phyloP scores from a whole-genome alignment of 2,113 vertebrate species.

The Tylochromis polylepis region DNA sequence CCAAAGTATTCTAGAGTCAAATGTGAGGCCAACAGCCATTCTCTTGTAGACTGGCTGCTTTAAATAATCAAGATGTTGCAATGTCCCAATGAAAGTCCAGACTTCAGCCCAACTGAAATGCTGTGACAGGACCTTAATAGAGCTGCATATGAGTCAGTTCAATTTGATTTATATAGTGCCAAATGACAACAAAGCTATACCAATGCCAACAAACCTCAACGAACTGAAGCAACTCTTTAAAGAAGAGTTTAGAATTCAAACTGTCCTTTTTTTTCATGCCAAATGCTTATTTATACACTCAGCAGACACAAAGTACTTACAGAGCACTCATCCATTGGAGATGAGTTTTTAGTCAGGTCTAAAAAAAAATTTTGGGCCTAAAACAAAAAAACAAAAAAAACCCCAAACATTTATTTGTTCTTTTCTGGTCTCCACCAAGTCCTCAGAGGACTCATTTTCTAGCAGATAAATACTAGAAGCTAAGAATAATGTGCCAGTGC shows the following conservation, averaged over 20 bases:
- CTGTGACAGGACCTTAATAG: not conserved
- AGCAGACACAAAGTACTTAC: not conserved
- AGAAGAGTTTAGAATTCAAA: not conserved
- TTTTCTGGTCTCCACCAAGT: not conserved
- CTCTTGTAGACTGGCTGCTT: not conserved
- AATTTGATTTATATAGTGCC: not conserved
- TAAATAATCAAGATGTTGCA: not conserved
- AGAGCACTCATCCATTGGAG: not conserved
- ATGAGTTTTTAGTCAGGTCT: not conserved
- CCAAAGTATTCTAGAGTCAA: not conserved
- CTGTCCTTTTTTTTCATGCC: not conserved
- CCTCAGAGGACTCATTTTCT: not conserved
- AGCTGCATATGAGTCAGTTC: not conserved
- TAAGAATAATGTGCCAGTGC: not conserved
- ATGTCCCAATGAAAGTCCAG: not conserved
- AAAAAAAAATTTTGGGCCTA: not conserved
- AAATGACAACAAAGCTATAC: not conserved
- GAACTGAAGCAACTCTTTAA: not conserved
- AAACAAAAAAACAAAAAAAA: not conserved
- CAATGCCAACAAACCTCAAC: not conserved
- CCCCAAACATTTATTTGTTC: not conserved
- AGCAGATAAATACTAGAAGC: not conserved
- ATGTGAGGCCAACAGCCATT: not conserved
- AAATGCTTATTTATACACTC: not conserved
- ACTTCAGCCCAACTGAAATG: not conserved